These are phyloP conservation scores for Petrolisthes cinctipes DNA, from an alignment of 2,888 invertebrate genomes.

Conservation along the genomic window DNA sequence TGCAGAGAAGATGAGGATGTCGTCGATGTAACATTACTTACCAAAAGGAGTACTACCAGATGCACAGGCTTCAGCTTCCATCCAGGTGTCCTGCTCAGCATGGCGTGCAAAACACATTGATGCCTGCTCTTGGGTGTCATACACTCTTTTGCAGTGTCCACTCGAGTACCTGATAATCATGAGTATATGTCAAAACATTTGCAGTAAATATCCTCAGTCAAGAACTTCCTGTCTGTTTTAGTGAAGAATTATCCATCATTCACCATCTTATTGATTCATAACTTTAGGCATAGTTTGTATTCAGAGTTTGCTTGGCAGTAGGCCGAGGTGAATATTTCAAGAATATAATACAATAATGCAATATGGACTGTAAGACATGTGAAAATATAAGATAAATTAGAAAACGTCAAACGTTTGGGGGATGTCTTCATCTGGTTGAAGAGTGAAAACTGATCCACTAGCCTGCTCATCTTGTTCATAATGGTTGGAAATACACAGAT, in stretches of 20 bases:
- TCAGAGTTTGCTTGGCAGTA: no score
- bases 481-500: background rate
- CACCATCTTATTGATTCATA: no score
- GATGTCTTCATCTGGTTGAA: background rate
- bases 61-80: background rate
- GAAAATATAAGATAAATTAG: background rate
- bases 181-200: background rate
- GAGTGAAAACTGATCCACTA: no score
- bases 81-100: background rate
- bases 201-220: no score
- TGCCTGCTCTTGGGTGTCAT: background rate
- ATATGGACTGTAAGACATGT: background rate
- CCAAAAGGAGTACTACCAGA: no score
- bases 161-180: background rate
- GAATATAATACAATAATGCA: background rate
- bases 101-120: constrained; percentile 1
- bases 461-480: background rate
- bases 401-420: background rate
- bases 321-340: background rate
- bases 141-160: background rate
- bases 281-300: no score
- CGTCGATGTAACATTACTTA: no score
- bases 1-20: no score
- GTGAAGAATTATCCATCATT: no score
- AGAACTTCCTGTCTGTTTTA: no score